A percentile compares a stretch with the other conserved stretches of the same genome.
Evolutionary conservation across 2,888 invertebrate genomes (phyloP).

Genomic region (Lasioglossum leucozonium): DNA sequence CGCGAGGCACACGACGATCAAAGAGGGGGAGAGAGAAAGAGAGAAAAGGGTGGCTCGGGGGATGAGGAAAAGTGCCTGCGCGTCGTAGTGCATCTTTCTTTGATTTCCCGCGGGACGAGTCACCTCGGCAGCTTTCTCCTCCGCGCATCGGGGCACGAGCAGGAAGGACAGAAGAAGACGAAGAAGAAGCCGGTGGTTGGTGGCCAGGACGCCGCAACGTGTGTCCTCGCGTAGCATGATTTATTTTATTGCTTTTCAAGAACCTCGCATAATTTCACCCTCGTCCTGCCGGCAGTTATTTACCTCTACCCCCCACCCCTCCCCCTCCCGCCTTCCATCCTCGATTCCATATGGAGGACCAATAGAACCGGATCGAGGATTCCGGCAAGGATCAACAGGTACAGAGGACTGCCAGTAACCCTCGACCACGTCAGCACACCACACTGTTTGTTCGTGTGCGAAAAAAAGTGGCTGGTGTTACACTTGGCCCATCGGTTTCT

Average conservation of each 20-base stretch:
- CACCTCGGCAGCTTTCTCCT: slow-evolving; percentile 61
- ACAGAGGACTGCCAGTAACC: slow-evolving; percentile 53
- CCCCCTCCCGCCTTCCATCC: not conserved
- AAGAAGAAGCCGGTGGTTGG: slow-evolving; percentile 37
- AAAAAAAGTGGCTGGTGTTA: not conserved
- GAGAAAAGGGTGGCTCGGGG: slow-evolving; percentile 15
- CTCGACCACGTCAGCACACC: slow-evolving; percentile 35
- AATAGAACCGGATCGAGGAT: slow-evolving; percentile 53
- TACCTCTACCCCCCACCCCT: slow-evolving; percentile 23
- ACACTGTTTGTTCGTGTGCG: not conserved
- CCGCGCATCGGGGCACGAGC: slow-evolving; percentile 40
- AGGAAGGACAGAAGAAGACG: slow-evolving; percentile 47
- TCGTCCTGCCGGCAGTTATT: slow-evolving; percentile 64
- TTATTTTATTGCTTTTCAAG: slow-evolving; percentile 77
- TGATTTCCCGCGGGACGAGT: slow-evolving; percentile 81
- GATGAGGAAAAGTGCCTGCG: slow-evolving; percentile 46
- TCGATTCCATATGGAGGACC: slow-evolving; percentile 35
- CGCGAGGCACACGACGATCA: slow-evolving; percentile 9
- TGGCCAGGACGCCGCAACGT: slow-evolving; percentile 41
- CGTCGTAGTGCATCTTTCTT: slow-evolving; percentile 80
- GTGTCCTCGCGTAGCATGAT: slow-evolving; percentile 75
- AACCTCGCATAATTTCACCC: slow-evolving; percentile 73
- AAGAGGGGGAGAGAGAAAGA: not conserved
- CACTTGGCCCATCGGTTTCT: not conserved
- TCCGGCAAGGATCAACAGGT: slow-evolving; percentile 72